A percentile compares a stretch with the other conserved stretches of the same genome.
Conservation (phyloP, 2,113 vertebrate species). For the Atherinomorus stipes region DNA sequence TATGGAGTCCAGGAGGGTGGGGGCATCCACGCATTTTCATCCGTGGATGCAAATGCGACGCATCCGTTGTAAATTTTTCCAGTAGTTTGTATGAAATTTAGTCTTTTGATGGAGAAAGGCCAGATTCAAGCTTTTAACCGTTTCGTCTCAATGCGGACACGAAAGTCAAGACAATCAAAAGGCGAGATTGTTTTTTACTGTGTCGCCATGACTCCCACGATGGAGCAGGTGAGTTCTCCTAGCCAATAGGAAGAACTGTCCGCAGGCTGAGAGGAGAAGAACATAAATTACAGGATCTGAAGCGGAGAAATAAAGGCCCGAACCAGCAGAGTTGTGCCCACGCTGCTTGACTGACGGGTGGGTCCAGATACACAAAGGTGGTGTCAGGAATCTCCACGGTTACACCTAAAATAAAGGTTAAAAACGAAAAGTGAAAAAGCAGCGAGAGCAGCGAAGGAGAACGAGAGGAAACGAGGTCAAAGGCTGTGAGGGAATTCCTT, state of each 20-base stretch:
- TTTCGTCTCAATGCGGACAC: neutral
- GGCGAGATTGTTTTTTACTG: neutral
- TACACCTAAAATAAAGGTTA: slow-evolving; percentile 18
- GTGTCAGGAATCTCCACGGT: slow-evolving; percentile 7
- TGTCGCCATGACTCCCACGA: neutral
- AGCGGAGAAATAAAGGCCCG: neutral
- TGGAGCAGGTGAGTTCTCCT: slow-evolving; percentile 1
- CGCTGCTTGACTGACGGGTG: slow-evolving; percentile 3
- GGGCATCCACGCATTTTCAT: too few species aligned
- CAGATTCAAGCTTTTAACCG: neutral
- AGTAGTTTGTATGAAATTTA: neutral
- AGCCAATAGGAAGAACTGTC: neutral
- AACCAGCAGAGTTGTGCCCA: neutral
- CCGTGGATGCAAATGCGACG: too few species aligned
- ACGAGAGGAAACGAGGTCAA: slow-evolving; percentile 74
- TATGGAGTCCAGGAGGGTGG: neutral
- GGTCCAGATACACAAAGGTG: neutral
- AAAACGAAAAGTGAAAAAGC: slow-evolving; percentile 49
- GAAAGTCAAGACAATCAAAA: neutral
- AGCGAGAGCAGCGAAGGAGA: slow-evolving; percentile 32
- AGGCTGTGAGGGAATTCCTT: slow-evolving; percentile 80
- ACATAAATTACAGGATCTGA: neutral
- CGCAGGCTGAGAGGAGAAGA: neutral
- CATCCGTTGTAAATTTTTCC: too few species aligned
- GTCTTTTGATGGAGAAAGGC: neutral